Evolutionary conservation across 1,140 invertebrate genomes (phyloP).

Genomic region (Dysdera silvatica): DNA sequence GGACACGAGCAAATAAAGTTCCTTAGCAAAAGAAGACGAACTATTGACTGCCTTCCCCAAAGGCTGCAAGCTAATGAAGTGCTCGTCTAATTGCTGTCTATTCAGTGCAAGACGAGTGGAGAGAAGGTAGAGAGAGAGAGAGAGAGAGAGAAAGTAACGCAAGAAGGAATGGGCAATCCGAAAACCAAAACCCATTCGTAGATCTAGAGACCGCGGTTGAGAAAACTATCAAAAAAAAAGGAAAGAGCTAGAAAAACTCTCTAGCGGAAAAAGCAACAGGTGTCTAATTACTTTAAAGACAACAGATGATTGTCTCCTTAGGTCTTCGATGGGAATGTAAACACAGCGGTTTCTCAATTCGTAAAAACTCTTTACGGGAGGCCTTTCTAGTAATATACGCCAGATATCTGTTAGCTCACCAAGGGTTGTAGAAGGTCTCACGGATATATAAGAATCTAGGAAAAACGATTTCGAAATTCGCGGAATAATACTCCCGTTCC

Average conservation of each 20-base stretch:
- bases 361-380: no score
- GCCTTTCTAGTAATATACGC: no score
- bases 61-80: conserved; percentile 27
- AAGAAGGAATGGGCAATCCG: not conserved
- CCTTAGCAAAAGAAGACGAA: conserved; percentile 3
- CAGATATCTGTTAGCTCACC: no score
- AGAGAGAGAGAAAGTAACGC: not conserved
- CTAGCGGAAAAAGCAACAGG: not conserved
- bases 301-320: not conserved
- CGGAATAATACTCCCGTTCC: no score
- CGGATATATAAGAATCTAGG: no score
- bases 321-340: no score
- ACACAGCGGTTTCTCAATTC: no score
- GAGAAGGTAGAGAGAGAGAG: not conserved
- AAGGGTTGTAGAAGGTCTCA: no score
- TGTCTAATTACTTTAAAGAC: not conserved
- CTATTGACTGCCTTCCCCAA: conserved; percentile 12
- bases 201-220: not conserved
- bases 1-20: conserved; percentile 20
- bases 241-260: conserved; percentile 7
- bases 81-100: conserved; percentile 27
- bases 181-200: not conserved
- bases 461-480: no score
- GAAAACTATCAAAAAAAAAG: no score
- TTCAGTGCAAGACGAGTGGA: not conserved